Percentiles rank a stretch among this genome's conserved stretches.
Conservation (phyloP, 2,888 invertebrate genomes). For the Sminthurides aquaticus region DNA sequence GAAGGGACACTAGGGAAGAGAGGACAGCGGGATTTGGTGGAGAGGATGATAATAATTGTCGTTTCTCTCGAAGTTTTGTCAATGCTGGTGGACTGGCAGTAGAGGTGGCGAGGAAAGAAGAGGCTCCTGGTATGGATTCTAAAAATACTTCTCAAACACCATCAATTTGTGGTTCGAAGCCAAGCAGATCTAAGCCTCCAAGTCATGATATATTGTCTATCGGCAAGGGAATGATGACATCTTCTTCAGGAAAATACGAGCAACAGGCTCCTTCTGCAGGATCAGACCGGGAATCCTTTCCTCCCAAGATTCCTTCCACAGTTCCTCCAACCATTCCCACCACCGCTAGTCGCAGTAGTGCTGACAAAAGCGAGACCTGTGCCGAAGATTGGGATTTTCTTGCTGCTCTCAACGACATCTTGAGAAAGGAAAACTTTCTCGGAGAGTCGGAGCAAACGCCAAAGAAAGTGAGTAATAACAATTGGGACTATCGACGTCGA, state of each 20-base stretch:
- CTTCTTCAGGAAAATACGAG: not conserved
- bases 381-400: conserved; percentile 42
- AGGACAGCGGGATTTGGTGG: too few relatives aligned
- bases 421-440: conserved; percentile 39
- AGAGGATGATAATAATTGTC: conserved; percentile 12
- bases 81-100: conserved; percentile 23
- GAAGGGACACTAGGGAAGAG: too few relatives aligned
- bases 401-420: conserved; percentile 37
- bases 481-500: not conserved
- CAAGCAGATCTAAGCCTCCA: not conserved
- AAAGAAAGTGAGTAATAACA: not conserved
- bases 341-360: not conserved
- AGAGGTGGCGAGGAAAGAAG: not conserved
- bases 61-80: conserved; percentile 37
- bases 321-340: too few relatives aligned
- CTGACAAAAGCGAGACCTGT: not conserved
- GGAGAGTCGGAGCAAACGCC: conserved; percentile 25
- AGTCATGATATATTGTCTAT: not conserved
- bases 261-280: not conserved
- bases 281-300: not conserved
- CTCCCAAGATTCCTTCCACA: not conserved
- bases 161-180: not conserved
- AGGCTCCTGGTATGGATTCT: not conserved
- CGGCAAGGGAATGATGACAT: not conserved
- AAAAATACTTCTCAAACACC: not conserved